phyloP scores from a whole-genome alignment of 2,797 vertebrate genomes.

The Coccyzus lansbergi region DNA sequence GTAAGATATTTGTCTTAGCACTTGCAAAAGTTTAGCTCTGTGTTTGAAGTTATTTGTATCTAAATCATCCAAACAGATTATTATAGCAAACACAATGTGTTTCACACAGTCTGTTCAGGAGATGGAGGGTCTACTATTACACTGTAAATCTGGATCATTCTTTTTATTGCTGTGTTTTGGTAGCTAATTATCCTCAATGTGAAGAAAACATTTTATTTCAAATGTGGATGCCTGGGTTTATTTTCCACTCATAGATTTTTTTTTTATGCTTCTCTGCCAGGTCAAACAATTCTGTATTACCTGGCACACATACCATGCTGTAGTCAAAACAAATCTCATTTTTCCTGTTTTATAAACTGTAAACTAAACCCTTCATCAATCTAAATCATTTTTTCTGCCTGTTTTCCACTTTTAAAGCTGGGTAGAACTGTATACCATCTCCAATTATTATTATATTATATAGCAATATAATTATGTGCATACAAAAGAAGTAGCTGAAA shows the following conservation, averaged over 20 bases:
- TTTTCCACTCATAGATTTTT: neutral
- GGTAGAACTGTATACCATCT: neutral
- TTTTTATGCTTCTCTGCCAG: neutral
- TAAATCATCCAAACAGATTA: neutral
- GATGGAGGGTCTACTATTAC: neutral
- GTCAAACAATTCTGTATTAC: neutral
- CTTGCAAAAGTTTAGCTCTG: neutral
- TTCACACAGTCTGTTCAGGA: neutral
- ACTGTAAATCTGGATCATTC: neutral
- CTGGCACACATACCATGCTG: neutral
- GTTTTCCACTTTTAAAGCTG: neutral
- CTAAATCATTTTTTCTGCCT: neutral
- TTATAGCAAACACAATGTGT: neutral
- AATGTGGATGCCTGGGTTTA: neutral
- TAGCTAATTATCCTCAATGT: neutral
- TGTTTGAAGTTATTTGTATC: neutral
- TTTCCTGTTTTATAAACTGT: neutral
- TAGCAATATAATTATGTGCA: neutral
- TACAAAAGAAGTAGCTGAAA: neutral
- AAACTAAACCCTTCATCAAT: neutral
- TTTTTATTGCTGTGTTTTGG: neutral
- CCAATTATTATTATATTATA: neutral
- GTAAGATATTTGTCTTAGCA: neutral
- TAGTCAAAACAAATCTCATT: neutral
- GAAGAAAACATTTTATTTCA: neutral